Conservation (phyloP, 2,888 invertebrate genomes). For the Teinopalpus imperialis region DNA sequence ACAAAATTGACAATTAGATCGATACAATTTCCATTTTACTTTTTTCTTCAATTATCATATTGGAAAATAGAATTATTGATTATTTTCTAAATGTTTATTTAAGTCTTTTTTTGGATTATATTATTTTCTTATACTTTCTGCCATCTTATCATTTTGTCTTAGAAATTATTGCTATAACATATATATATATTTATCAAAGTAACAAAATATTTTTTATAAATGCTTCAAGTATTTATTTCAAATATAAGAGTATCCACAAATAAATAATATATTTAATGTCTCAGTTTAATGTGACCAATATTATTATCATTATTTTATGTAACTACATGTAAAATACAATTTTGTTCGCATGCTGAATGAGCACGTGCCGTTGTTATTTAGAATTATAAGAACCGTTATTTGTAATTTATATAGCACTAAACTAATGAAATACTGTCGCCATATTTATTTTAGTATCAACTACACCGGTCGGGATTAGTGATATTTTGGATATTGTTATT, state of each 20-base stretch:
- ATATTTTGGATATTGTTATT: neutral
- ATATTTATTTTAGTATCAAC: conserved; percentile 13
- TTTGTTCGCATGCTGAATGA: neutral
- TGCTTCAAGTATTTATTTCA: neutral
- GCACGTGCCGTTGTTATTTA: neutral
- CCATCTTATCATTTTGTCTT: neutral
- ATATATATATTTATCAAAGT: no score
- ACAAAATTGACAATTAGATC: conserved; percentile 9
- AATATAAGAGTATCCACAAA: neutral
- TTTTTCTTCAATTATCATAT: neutral
- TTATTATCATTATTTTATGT: neutral
- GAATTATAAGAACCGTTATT: neutral
- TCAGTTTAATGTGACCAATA: conserved; percentile 2
- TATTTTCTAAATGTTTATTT: neutral
- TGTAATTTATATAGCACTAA: conserved; percentile 1
- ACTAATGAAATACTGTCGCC: conserved; percentile 4
- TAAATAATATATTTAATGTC: neutral
- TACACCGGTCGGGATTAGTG: neutral
- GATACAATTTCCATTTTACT: neutral
- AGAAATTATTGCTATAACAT: neutral
- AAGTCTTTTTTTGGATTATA: neutral
- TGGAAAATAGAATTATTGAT: neutral
- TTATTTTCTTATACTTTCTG: no score
- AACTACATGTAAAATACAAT: neutral
- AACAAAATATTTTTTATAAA: no score